Conservation (phyloP, 2,113 vertebrate species). For the Labeo catla region DNA sequence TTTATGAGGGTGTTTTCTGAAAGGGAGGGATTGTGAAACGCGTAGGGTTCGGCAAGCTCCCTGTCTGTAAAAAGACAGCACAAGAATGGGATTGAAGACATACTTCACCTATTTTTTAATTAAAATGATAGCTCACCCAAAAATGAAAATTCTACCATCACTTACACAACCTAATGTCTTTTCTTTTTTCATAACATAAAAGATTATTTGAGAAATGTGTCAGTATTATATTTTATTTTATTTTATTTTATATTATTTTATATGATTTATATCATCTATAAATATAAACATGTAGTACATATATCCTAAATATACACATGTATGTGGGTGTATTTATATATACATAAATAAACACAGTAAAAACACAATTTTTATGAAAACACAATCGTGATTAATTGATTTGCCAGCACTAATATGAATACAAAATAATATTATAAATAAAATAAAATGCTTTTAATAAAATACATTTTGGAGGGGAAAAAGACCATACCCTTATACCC, state of each 20-base stretch:
- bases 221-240: too few relatives aligned
- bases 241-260: too few relatives aligned
- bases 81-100: constrained; percentile 10
- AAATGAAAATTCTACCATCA: background rate
- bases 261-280: too few relatives aligned
- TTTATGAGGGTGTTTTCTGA: background rate
- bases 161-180: background rate
- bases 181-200: background rate
- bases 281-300: too few relatives aligned
- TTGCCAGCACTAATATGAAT: too few relatives aligned
- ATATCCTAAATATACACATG: too few relatives aligned
- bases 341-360: too few relatives aligned
- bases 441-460: background rate
- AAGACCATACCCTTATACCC: background rate
- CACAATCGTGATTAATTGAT: too few relatives aligned
- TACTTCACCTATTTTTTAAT: background rate
- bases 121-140: background rate
- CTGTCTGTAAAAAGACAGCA: background rate
- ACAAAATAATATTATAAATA: too few relatives aligned
- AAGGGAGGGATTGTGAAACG: background rate
- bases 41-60: background rate
- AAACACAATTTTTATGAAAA: too few relatives aligned
- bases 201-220: too few relatives aligned
- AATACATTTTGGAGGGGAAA: background rate
- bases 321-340: too few relatives aligned